Base-by-base conservation (phyloP, 2,888 invertebrate genomes). In the Idaea aversata region DNA sequence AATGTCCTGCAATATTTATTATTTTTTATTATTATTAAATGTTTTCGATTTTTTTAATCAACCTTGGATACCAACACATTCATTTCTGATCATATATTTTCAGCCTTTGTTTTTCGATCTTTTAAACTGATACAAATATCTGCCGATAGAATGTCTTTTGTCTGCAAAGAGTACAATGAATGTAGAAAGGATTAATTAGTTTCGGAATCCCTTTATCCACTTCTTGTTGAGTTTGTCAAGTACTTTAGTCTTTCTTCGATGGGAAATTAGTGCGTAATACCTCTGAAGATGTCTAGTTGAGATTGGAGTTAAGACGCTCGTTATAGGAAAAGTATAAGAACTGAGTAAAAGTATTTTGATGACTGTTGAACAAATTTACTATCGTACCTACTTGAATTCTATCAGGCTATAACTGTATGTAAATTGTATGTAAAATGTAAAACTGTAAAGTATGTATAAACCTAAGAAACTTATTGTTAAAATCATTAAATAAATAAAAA, bases 131-230 rank as follows among this genome's bases (percentile, higher is more conserved):
- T n/a, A n/a, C n/a, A n/a, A n/a, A n/a, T 47, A 47, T 47, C 47
- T 7, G 10, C 47, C 10, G 10, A 47, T 10, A 47, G 4, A 47
- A 47, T 47, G 10, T 47, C 47, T 47, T 0, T 4, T 13, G 13
- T 47, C 47, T 47, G 47, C 47, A 47, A 47, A 10, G 75, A 63
- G 67, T 67, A 68, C 73, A 72, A 73, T 73, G 71, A 72, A 71
- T 73, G 73, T 71, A 77, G 72, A 76, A 76, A 77, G 75, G 77
- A 77, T 77, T 81, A 82, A 82, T 82, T 82, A 76, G 75, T 75
- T 74, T 69, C 61, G 72, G 25, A 75, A 81, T 79, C 76, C 75
- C 73, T 75, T 74, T 75, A 75, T 72, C 66, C 73, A 68, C 74
- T 70, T 72, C 70, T 74, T 72, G 73, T 73, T 75, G 75, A 80